Evolutionary conservation across 2,113 vertebrate genomes (phyloP).

Genomic region (Planiliza haematocheilus): DNA sequence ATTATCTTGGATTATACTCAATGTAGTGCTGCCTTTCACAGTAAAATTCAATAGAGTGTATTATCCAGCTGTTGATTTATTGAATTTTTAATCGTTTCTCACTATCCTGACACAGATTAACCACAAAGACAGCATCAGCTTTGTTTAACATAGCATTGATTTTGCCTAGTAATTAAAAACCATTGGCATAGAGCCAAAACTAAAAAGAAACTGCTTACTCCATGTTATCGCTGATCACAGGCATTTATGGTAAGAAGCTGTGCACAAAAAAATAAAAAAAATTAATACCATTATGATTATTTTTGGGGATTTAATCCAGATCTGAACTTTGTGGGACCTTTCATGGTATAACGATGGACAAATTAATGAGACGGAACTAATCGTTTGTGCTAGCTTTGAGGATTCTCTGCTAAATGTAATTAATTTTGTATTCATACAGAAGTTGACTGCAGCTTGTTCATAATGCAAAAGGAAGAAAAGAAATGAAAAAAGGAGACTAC

Average conservation of each 20-base stretch:
- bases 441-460: background rate
- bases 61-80: background rate
- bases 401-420: background rate
- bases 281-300: no score
- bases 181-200: background rate
- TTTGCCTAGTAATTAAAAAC: background rate
- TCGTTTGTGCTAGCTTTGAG: background rate
- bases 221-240: background rate
- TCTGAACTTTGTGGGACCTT: background rate
- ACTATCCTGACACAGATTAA: background rate
- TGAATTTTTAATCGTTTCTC: conserved; percentile 17
- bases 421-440: background rate
- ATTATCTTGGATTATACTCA: background rate
- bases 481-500: no score
- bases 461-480: no score
- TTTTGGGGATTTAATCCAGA: no score
- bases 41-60: background rate
- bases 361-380: background rate
- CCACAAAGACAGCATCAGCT: background rate
- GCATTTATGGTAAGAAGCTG: no score
- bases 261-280: no score
- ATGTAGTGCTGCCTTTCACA: background rate
- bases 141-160: background rate
- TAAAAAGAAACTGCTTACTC: no score
- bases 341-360: background rate